These are phyloP conservation scores for Emydoidea blandingii DNA, from an alignment of 2,797 vertebrate species.

Conservation along the genomic window DNA sequence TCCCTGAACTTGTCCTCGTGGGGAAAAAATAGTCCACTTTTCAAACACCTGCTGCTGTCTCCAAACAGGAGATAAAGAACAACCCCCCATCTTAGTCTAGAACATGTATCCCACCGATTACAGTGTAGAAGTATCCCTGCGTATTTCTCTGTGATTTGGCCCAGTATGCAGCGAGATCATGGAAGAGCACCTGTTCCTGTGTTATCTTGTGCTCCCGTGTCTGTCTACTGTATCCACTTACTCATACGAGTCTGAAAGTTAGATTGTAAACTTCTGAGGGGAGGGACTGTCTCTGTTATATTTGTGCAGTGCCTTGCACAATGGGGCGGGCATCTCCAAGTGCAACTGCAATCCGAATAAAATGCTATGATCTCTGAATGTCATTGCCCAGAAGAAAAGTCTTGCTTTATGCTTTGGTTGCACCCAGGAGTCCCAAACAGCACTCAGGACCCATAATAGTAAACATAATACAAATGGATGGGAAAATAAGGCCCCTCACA, in stretches of 20 bases:
- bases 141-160: not conserved
- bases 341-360: constrained; percentile 32
- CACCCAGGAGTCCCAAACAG: not conserved
- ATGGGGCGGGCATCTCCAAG: not conserved
- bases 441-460: not conserved
- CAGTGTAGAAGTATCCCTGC: not conserved
- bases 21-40: not conserved
- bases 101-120: not conserved
- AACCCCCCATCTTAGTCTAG: not conserved
- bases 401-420: not conserved
- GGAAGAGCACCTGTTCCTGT: not conserved
- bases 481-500: not conserved
- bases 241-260: accelerated
- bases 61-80: not conserved
- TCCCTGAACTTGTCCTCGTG: not conserved
- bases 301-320: not conserved
- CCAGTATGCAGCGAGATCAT: not conserved
- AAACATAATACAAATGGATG: not conserved
- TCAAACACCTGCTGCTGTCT: not conserved
- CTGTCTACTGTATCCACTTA: not conserved
- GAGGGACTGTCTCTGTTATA: not conserved
- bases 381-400: not conserved
- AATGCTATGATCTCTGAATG: not conserved
- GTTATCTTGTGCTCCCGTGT: not conserved
- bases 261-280: not conserved